phyloP scores from a whole-genome alignment of 2,888 invertebrate species.

The Himalopsyche kuldschensis region DNA sequence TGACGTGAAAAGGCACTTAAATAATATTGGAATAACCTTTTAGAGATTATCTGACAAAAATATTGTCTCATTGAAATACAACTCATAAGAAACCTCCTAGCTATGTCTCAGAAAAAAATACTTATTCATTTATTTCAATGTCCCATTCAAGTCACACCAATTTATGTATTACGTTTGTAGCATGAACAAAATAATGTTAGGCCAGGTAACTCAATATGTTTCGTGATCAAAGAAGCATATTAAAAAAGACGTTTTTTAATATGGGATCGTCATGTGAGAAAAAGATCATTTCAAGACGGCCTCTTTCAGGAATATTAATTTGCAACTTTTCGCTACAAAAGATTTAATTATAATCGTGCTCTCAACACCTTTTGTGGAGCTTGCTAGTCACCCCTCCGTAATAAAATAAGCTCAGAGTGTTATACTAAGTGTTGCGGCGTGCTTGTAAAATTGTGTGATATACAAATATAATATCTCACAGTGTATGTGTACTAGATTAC shows the following conservation, averaged over 20 bases:
- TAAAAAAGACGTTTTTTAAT: not conserved
- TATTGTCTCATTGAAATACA: not conserved
- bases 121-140: not conserved
- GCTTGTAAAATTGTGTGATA: not conserved
- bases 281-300: not conserved
- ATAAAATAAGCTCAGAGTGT: not conserved
- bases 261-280: not conserved
- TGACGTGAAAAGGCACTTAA: not conserved
- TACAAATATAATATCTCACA: not conserved
- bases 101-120: not conserved
- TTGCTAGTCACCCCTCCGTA: not conserved
- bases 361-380: slow-evolving; percentile 6
- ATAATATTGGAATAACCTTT: not conserved
- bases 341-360: slow-evolving; percentile 16
- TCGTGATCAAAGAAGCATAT: too few species aligned
- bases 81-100: not conserved
- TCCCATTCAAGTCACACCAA: not conserved
- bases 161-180: too few species aligned
- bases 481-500: not conserved
- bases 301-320: slow-evolving; percentile 9
- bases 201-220: too few species aligned
- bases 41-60: not conserved
- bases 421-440: not conserved
- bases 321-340: slow-evolving; percentile 13
- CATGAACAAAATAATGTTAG: too few species aligned